These are phyloP conservation scores for Armadillidium nasatum DNA, from an alignment of 1,140 invertebrate species.

Conservation along the genomic window DNA sequence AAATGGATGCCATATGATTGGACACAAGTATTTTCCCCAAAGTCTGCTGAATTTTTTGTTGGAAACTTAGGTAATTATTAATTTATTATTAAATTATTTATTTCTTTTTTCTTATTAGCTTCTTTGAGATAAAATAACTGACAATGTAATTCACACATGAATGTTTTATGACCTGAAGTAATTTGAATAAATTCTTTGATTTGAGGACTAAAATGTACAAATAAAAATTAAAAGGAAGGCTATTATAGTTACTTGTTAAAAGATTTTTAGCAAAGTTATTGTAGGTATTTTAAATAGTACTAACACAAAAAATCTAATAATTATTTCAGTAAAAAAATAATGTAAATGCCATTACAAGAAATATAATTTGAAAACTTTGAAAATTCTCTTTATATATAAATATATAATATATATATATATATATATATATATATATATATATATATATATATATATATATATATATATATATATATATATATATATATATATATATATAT, in stretches of 20 bases:
- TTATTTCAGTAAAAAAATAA: no score
- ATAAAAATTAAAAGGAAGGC: background rate
- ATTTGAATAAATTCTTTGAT: no score
- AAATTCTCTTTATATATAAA: no score
- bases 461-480: no score
- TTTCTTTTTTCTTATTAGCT: background rate
- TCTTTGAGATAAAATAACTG: background rate
- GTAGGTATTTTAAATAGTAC: no score
- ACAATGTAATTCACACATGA: background rate
- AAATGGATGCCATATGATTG: background rate
- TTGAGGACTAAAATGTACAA: background rate
- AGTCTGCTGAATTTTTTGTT: background rate
- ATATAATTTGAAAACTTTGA: no score
- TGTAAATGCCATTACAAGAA: no score
- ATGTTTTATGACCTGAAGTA: no score
- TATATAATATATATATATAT: background rate
- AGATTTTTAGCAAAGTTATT: no score
- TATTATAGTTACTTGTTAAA: background rate
- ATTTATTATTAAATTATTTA: background rate
- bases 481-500: no score
- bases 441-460: no score
- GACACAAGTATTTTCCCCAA: background rate
- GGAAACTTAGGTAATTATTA: background rate
- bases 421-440: background rate
- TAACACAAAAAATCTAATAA: no score